phyloP scores from a whole-genome alignment of 2,888 invertebrate species.

The Stenodera caucasica region DNA sequence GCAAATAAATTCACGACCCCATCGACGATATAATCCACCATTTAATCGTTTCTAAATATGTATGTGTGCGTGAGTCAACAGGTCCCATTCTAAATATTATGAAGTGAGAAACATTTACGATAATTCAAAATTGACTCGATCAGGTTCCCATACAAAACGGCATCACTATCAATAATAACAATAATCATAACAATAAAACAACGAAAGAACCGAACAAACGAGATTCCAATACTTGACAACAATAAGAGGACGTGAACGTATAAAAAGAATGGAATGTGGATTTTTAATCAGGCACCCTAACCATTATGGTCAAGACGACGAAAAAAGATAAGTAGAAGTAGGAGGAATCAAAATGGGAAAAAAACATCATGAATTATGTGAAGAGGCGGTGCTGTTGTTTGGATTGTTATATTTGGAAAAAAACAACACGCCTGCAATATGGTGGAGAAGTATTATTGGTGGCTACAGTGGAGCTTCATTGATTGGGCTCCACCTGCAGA shows the following conservation, averaged over 20 bases:
- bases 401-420: conserved; percentile 33
- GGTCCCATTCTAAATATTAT: conserved; percentile 3
- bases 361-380: conserved; percentile 45
- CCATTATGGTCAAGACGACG: background rate
- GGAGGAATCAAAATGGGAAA: conserved; percentile 7
- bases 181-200: background rate
- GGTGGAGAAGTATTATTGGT: conserved; percentile 37
- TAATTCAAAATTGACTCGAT: conserved; percentile 16
- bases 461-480: background rate
- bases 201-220: background rate
- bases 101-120: conserved; percentile 12
- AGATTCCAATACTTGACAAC: conserved; percentile 5
- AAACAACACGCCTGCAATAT: conserved; percentile 52
- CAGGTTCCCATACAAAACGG: background rate
- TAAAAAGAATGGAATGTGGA: conserved; percentile 17
- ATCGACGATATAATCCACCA: background rate
- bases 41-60: background rate
- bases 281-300: background rate
- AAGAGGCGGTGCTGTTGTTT: conserved; percentile 44
- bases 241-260: background rate
- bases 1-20: conserved; percentile 3
- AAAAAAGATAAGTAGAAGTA: background rate
- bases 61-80: conserved; percentile 7
- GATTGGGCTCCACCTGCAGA: background rate
- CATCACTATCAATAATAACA: background rate